These are phyloP conservation scores for Trogon melanurus DNA, from an alignment of 2,113 vertebrate species.

Conservation along the genomic window DNA sequence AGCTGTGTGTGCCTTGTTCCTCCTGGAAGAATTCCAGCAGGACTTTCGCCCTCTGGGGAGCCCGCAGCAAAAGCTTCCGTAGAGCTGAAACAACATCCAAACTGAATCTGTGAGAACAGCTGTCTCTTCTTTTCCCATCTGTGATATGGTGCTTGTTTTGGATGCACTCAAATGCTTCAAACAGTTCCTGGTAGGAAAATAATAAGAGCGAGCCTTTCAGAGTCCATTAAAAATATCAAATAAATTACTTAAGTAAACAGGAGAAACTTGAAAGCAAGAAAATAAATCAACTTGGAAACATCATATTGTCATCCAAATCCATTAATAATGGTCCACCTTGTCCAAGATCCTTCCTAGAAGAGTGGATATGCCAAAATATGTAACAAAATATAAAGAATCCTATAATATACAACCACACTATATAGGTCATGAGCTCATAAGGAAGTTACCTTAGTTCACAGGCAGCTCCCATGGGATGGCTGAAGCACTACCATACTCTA, in stretches of 20 bases:
- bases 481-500: neutral
- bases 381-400: neutral
- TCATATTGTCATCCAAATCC: neutral
- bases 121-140: slow-evolving; percentile 50
- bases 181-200: slow-evolving; percentile 82
- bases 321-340: neutral
- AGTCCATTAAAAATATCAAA: neutral
- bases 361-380: neutral
- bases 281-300: neutral
- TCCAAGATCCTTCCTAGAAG: neutral
- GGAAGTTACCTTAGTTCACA: neutral
- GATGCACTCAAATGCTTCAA: slow-evolving; percentile 75
- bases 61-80: slow-evolving; percentile 76
- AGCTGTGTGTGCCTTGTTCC: neutral
- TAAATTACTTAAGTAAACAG: neutral
- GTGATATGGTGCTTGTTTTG: slow-evolving; percentile 35
- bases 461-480: neutral
- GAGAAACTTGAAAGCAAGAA: neutral
- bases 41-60: slow-evolving; percentile 80
- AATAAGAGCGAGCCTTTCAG: neutral
- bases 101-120: slow-evolving; percentile 64
- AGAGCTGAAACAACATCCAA: slow-evolving; percentile 78
- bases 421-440: neutral
- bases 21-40: slow-evolving; percentile 84
- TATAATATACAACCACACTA: neutral